Evolutionary conservation across 2,797 vertebrate genomes (phyloP), one percentile per base, ranked within the genome.

Genomic region (Ptychadena robeensis): DNA sequence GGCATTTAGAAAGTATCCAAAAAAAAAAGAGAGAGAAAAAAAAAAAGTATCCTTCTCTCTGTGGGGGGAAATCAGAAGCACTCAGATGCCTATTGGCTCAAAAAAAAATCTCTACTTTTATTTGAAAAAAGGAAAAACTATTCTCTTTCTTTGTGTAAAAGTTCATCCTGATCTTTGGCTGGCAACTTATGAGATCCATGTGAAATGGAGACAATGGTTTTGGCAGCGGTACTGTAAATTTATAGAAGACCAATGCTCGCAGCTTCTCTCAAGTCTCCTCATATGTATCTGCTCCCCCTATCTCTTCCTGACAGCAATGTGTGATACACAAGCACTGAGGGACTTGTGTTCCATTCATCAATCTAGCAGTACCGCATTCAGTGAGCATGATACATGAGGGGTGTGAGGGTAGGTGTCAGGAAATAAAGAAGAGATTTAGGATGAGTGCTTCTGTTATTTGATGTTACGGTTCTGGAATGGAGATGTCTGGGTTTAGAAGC

Each of bases 311-410:
- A 68, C 82, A 83, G 63, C 53, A 27, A 30, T 28, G 25, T 28
- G 22, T 78, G 69, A 73, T 59, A 57, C 63, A 66, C 28, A 59
- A 32, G 12, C 40, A 28, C 68, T 40, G 22, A 18, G 82, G 68
- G 69, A 73, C 75, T 12, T 32, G 15, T 57, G 61, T 68, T 79
- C 69, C 9, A 18, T 35, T 12, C 76, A 73, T 83, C 70, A 73
- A 79, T 83, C 75, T 73, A 38, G 59, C 38, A 15, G 28, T 34
- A 22, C 22, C 28, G 32, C 31, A 44, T 57, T 61, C 12, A 59
- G 27, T 28, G 9, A 67, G 63, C 22, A 15, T 57, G 69, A 83
- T 78, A 12, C 59, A 65, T 7, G 22, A 65, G 59, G 25, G 28
- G 31, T 65, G 66, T 72, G 31, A 78, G 68, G 30, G 35, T 25